Base-by-base conservation (phyloP, 2,113 vertebrate genomes). In the Cacatua alba region DNA sequence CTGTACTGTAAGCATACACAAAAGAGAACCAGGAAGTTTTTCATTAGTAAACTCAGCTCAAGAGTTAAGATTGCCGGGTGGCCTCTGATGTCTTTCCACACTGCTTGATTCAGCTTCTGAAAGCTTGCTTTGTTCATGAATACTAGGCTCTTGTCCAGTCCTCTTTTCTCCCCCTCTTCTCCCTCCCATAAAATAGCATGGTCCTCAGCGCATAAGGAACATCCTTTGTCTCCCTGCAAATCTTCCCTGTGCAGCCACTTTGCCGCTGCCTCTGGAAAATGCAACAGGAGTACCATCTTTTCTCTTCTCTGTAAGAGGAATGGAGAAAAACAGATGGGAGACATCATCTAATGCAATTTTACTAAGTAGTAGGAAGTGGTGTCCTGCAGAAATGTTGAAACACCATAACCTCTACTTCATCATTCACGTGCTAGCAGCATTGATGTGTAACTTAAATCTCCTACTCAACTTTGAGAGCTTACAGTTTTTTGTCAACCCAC, bases 111-210 rank as follows among this genome's bases (percentile, higher is more conserved):
- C 84, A 82, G 93, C 81, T 95, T 85, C 93, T 97, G 91, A 96
- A 96, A 96, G 96, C 91, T 85, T 96, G 65, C 91, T 97, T 96
- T 97, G 95, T 97, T 87, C 91, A 93, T 15, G 84, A 95, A 97
- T 96, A 97, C 95, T 93, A 92, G 87, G 95, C 96, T 93, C 93
- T 96, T 96, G 96, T 97, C 91, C 87, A 88, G 84, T 82, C 75
- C 70, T 94, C 87, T 85, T 85, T 96, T 92, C 72, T 90, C 90
- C 88, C 84, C 77, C 93, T 93, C 79, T 82, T 72, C 53, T 84
- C 87, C 81, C 90, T 91, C 78, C 84, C 89, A 85, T 95, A 96
- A 95, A 96, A 94, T 91, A 96, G 90, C 87, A 85, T 77, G 82
- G 94, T 94, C 95, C 93, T 91, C 78, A 39, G 94, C 94, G 87